Conservation (phyloP, 2,888 invertebrate genomes). For the Drosophila nr. perissopoda region DNA sequence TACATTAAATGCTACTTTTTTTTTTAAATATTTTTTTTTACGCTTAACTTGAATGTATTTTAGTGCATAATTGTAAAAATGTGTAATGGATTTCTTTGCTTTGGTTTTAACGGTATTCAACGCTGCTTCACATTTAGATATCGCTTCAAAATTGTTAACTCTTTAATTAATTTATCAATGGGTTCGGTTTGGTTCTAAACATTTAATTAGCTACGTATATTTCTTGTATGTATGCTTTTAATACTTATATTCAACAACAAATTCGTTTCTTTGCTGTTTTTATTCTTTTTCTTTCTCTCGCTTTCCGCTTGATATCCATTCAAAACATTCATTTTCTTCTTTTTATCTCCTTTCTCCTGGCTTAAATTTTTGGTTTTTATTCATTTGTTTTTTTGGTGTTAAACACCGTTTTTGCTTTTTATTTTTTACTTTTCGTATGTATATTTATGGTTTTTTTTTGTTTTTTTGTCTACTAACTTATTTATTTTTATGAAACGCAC, state of each 20-base stretch:
- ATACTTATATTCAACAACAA: constrained; percentile 70
- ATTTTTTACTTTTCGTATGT: constrained; percentile 59
- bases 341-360: constrained; percentile 17
- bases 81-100: constrained; percentile 25
- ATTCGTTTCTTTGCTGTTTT: constrained; percentile 62
- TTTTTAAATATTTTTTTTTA: background rate
- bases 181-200: constrained; percentile 61
- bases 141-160: constrained; percentile 37
- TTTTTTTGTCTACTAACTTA: constrained; percentile 43
- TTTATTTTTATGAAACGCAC: constrained; percentile 55
- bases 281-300: background rate
- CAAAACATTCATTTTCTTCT: constrained; percentile 40
- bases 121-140: constrained; percentile 45
- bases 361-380: constrained; percentile 29
- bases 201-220: constrained; percentile 70
- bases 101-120: constrained; percentile 33
- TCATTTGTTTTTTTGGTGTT: constrained; percentile 61
- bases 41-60: constrained; percentile 14
- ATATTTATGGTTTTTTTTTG: constrained; percentile 28
- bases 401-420: constrained; percentile 76
- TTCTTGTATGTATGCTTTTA: constrained; percentile 27
- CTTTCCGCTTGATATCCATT: constrained; percentile 28
- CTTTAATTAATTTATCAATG: constrained; percentile 43
- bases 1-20: constrained; percentile 9
- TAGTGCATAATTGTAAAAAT: constrained; percentile 41